Evolutionary conservation across 2,888 invertebrate genomes (phyloP), one percentile per base, ranked within the genome.

Genomic region (Bellardia pandia): DNA sequence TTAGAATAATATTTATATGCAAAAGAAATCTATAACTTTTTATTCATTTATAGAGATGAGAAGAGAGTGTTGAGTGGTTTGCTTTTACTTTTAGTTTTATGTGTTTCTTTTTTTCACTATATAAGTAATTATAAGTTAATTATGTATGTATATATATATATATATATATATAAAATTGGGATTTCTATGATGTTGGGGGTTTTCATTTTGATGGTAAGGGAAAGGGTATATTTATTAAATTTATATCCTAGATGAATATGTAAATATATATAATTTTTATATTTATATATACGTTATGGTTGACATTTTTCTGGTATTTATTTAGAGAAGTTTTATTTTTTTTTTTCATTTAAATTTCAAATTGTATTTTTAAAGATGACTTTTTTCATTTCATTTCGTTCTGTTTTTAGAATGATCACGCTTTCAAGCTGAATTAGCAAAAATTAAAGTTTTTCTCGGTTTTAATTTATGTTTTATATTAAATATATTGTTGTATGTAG

Each of bases 401-500:
- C 76, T 66, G 33, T 58, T 86, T 86, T 86, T 86, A 86, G 86
- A 86, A 86, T 86, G 83, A 76, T 84, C 86, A 86, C 86, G 83
- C 86, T 86, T 86, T 80, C 76, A 86, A 86, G 86, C 83, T 86
- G 83, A 84, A 66, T 84, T 84, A 76, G 86, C 86, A 86, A 86
- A 80, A 86, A 84, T 64, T 80, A 53, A 71, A 64, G 60, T 58
- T 74, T 84, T 84, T 84, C 75, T 80, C 75, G n/a, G 74, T 75
- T 85, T 64, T 85, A 75, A 68, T 85, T 79, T 74, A 53, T 68
- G 51, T 85, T 76, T 48, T 81, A 62, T 87, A 64, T 85, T 74
- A 40, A 77, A 85, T 87, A 87, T 80, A 69, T 79, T 83, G 69
- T 62, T 84, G 77, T 84, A 75, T 84, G 77, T 84, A 75, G 79